phyloP scores from a whole-genome alignment of 2,113 vertebrate genomes.

The Stictonetta naevosa region DNA sequence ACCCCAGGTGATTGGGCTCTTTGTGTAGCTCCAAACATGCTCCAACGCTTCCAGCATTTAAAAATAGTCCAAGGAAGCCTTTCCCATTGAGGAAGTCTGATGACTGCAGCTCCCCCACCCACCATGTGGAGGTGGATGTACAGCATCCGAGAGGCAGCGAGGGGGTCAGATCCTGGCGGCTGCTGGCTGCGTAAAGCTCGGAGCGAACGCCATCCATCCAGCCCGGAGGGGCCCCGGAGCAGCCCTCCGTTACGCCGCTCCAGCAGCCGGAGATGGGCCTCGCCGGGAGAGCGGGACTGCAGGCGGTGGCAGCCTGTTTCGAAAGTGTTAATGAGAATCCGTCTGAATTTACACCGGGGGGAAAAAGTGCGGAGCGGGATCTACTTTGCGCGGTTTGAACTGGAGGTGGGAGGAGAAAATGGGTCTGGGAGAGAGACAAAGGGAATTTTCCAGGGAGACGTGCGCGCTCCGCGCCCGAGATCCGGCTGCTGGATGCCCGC shows the following conservation, averaged over 20 bases:
- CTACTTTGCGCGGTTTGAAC: conserved; percentile 6
- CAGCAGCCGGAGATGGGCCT: neutral
- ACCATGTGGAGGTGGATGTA: conserved; percentile 48
- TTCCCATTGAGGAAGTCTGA: conserved; percentile 44
- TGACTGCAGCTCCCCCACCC: conserved; percentile 33
- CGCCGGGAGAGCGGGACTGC: neutral
- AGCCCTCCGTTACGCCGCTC: neutral
- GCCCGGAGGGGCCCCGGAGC: neutral
- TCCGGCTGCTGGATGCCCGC: conserved; percentile 18
- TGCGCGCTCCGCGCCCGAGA: neutral
- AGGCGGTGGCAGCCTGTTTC: neutral
- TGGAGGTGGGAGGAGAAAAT: conserved; percentile 39
- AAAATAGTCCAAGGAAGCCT: conserved; percentile 41
- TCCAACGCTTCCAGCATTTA: conserved; percentile 19
- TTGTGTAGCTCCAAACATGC: conserved; percentile 50
- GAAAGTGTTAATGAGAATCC: neutral
- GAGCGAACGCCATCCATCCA: neutral
- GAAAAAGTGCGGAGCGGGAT: conserved; percentile 1
- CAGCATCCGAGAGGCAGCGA: conserved; percentile 13
- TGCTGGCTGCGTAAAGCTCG: neutral
- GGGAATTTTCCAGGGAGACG: conserved; percentile 52
- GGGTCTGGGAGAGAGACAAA: conserved; percentile 40
- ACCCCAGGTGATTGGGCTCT: conserved; percentile 35
- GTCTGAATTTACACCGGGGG: neutral
- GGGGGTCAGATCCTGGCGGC: neutral